Evolutionary conservation across 2,113 vertebrate species (phyloP).

Genomic region (Lepisosteus osseus): DNA sequence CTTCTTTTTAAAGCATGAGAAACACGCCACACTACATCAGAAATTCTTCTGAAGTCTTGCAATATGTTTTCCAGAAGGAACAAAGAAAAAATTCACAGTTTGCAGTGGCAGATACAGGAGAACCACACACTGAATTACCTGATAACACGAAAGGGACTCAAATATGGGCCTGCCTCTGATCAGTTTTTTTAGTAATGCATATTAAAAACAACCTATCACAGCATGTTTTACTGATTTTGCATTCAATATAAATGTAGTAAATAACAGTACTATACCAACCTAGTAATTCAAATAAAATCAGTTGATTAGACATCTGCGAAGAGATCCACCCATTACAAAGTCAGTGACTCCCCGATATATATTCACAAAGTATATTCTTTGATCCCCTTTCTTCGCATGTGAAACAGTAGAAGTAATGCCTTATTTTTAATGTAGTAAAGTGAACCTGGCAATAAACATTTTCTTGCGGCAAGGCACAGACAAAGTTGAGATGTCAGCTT

Average conservation of each 20-base stretch:
- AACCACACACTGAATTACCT: conserved; percentile 13
- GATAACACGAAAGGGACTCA: conserved; percentile 60
- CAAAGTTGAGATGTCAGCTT: conserved; percentile 9
- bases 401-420: conserved; percentile 4
- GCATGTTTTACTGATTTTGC: conserved; percentile 53
- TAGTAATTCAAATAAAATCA: conserved; percentile 25
- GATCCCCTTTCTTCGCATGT: conserved; percentile 7
- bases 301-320: conserved; percentile 3
- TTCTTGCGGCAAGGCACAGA: conserved; percentile 63
- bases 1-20: no score
- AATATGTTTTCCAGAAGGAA: no score
- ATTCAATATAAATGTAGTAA: conserved; percentile 59
- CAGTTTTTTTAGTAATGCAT: conserved; percentile 55
- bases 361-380: conserved; percentile 33
- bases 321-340: neutral
- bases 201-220: conserved; percentile 40
- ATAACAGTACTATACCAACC: conserved; percentile 50
- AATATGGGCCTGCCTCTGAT: conserved; percentile 63
- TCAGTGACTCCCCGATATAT: conserved; percentile 6
- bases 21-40: no score
- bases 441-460: conserved; percentile 40
- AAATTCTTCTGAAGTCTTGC: no score
- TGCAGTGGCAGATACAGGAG: conserved; percentile 40
- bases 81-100: conserved; percentile 54
- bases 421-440: neutral